Base-by-base conservation (phyloP, 2,888 invertebrate genomes). In the Aethes cnicana region DNA sequence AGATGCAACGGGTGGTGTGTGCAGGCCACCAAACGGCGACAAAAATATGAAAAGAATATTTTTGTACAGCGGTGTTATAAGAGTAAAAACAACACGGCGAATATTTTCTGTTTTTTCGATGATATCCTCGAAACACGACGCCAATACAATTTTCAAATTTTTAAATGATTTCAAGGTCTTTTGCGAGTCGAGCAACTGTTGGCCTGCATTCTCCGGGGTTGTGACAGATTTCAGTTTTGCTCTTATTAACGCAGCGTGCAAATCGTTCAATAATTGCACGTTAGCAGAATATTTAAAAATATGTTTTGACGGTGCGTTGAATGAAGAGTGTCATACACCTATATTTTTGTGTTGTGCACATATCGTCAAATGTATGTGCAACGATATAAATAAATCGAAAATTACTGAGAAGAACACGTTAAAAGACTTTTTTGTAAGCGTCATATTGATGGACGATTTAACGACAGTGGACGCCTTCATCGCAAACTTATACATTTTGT, bases 271-370 rank as follows among this genome's bases (percentile, higher is more conserved):
- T 7, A 12, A 14, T 7, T 37, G 36, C 4, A 14, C 8, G 12
- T 20, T 37, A 1, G 8, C 23, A 8, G 23, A 37, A 2, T 37
- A 23, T 4, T 14, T 23, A 6, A 36, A 6, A 2, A 8, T 4
- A 3, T 11, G 20, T 1, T 36, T 8, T 12, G 11, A 36, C 8
- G 7, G 11, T 3, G 8, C 21, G 20, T 12, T 8, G 8, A 18
- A 36, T 7, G 8, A 12, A 2, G 4, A 11, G 14, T 12, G 11
- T 0, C 20, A 12, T 2, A 21, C 36, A 7, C 36, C 21, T 1
- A 1, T 44, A 3, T 44, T 9, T 8, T 17, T 44, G n/a, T 44
- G 33, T 9, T 44, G 44, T 6, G 44, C 44, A 1, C 44, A 44
- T 44, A 35, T 44, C 0, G 8, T 44, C 1, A 44, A 44, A 35